These are phyloP conservation scores for Dissostichus mawsoni DNA, from an alignment of 2,113 vertebrate species.

Conservation along the genomic window DNA sequence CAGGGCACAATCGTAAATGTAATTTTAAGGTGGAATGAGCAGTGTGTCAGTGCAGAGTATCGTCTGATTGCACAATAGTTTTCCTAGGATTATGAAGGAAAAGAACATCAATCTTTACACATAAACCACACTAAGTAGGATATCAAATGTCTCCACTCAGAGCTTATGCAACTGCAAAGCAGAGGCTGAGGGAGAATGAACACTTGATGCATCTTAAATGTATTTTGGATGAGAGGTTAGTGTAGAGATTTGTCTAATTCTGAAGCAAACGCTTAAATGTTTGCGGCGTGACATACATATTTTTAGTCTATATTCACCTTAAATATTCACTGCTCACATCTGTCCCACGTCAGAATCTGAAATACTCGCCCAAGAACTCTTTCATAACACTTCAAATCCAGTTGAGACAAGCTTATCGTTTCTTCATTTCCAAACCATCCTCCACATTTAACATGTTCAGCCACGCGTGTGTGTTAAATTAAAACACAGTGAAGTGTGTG, in stretches of 20 bases:
- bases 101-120: not conserved
- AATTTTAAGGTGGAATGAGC: constrained; percentile 9
- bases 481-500: not conserved
- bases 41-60: not conserved
- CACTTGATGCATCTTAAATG: not conserved
- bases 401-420: not conserved
- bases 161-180: not conserved
- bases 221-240: not conserved
- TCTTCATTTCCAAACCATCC: not conserved
- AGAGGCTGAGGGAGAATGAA: not conserved
- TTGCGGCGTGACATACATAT: not conserved
- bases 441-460: constrained; percentile 1
- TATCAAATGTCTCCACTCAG: constrained; percentile 3
- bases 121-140: not conserved
- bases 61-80: not conserved
- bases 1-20: not conserved
- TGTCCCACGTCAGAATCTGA: not conserved
- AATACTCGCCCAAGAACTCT: not conserved
- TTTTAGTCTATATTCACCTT: not conserved
- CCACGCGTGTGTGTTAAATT: not conserved
- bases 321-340: not conserved
- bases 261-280: not conserved
- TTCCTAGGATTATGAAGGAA: too few relatives aligned
- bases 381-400: not conserved
- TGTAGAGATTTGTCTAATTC: not conserved